Base-by-base conservation (phyloP, 2,113 vertebrate species). In the Hippocampus mohnikei region DNA sequence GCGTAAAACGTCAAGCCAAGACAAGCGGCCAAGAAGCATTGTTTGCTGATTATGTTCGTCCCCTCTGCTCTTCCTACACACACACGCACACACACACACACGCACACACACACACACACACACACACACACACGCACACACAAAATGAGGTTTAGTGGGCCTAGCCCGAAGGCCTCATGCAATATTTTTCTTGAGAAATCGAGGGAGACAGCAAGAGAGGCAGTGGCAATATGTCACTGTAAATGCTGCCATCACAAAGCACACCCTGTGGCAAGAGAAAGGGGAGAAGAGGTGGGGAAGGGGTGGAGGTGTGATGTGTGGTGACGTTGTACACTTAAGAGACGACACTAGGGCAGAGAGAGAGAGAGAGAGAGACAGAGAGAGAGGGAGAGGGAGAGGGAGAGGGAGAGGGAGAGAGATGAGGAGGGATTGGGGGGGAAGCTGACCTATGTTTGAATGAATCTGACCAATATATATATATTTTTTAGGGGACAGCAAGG, bases 221-320 rank as follows among this genome's bases (percentile, higher is more conserved):
- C 60, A 53, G 65, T 25, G 11, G 67, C 75, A 59, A 72, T 69
- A 66, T 79, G 76, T 73, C 62, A 62, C 60, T 66, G 80, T 75
- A 78, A 79, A 78, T 52, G 73, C 58, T 62, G 75, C 78, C 37
- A 53, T 80, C 67, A 71, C 70, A 69, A 62, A 53, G 60, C 13
- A 68, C 64, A 52, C 61, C 79, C 75, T 13, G 23, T 72, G 69
- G 80, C 25, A 50, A 56, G 13, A 13, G 56, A 71, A 69, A 21
- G 29, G 33, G 5, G 27, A 70, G 16, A 20, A 37, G 72, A 37
- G 41, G 58, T 53, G 64, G 77, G 74, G 74, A 67, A 50, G 72
- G 75, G 60, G 67, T 66, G 1, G 81, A 83, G 74, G 83, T 87
- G 86, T 85, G 84, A 88, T 81, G 86, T 82, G 83, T 3, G 1